These are phyloP conservation scores for Gymnobelideus leadbeateri DNA, from an alignment of 2,113 vertebrate species.

Conservation along the genomic window DNA sequence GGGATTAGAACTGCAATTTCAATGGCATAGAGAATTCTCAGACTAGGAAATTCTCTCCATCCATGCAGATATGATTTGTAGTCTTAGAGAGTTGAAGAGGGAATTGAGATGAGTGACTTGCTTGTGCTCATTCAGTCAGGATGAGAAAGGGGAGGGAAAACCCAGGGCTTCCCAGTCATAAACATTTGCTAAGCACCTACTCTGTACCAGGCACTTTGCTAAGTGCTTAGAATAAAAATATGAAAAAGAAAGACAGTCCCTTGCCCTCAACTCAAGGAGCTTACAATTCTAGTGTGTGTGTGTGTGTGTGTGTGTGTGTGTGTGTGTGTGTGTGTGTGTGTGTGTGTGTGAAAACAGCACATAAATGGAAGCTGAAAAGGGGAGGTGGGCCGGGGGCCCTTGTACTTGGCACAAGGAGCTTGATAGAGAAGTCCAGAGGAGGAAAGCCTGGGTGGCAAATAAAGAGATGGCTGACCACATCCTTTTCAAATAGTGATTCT, in stretches of 20 bases:
- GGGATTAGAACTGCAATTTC: background rate
- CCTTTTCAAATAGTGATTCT: background rate
- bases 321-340: too few relatives aligned
- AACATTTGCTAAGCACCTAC: too few relatives aligned
- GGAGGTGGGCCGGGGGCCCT: background rate
- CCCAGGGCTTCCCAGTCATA: background rate
- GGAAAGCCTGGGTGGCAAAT: background rate
- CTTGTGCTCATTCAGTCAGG: background rate
- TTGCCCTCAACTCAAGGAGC: background rate
- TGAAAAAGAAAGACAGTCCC: background rate
- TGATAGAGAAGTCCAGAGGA: background rate
- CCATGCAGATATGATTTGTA: background rate
- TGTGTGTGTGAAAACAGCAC: too few relatives aligned
- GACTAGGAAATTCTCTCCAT: background rate
- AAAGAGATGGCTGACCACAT: background rate
- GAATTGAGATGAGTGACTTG: too few relatives aligned
- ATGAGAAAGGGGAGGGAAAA: background rate
- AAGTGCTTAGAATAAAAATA: background rate
- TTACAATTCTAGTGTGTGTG: background rate
- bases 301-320: too few relatives aligned
- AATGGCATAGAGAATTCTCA: background rate
- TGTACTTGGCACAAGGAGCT: background rate
- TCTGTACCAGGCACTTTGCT: background rate
- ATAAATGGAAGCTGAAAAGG: background rate
- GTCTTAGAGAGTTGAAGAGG: background rate